These are phyloP conservation scores for Cladorhizidae sp. DNA, from an alignment of 37 sponge, comb jelly and placozoan genomes.

Conservation along the genomic window DNA sequence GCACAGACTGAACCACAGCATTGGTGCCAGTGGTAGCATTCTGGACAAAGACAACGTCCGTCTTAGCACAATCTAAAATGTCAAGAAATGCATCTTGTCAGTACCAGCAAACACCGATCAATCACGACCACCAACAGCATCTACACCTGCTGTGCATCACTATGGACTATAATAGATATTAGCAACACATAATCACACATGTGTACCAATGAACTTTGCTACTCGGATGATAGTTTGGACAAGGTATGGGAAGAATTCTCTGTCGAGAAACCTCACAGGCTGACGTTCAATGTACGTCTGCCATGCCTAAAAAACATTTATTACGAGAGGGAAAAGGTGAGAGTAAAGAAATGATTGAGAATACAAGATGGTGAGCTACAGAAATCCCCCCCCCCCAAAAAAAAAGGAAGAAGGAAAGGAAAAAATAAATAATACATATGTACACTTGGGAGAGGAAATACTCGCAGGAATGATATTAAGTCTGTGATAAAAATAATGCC, in stretches of 20 bases:
- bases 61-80: constrained; percentile 56
- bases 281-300: constrained; percentile 75
- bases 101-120: no score
- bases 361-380: no score
- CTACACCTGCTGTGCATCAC: neutral
- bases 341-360: no score
- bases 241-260: constrained; percentile 77
- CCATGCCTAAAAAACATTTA: constrained; percentile 48
- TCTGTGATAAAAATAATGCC: neutral
- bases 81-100: no score
- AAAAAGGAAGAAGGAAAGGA: no score
- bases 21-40: constrained; percentile 78
- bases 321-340: no score
- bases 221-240: constrained; percentile 50
- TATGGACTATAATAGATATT: neutral
- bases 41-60: constrained; percentile 74
- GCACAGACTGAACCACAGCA: constrained; percentile 57
- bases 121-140: no score
- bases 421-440: no score
- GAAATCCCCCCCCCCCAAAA: no score
- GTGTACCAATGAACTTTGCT: constrained; percentile 71
- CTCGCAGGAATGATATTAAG: no score
- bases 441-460: no score
- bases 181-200: neutral
- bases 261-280: constrained; percentile 78